These are phyloP conservation scores for Amblyopsis hoosieri DNA, from an alignment of 2,797 vertebrate genomes.

Conservation along the genomic window DNA sequence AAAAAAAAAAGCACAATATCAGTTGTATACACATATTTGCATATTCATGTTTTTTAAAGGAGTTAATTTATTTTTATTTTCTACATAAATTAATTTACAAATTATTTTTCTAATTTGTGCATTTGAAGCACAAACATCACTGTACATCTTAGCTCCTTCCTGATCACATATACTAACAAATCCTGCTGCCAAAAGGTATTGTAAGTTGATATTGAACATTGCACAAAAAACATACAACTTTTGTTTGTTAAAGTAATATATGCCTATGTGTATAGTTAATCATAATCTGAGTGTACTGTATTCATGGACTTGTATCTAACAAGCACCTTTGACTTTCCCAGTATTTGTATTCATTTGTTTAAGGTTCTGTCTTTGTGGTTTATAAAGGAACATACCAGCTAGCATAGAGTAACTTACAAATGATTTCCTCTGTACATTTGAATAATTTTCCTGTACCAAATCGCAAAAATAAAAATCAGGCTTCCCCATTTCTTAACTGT, in stretches of 20 bases:
- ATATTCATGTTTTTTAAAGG: conserved; percentile 46
- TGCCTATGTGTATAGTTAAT: conserved; percentile 68
- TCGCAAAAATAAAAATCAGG: conserved; percentile 6
- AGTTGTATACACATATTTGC: conserved; percentile 13
- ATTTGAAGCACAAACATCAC: conserved; percentile 57
- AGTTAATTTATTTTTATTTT: conserved; percentile 62
- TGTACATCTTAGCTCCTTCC: conserved; percentile 38
- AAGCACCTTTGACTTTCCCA: conserved; percentile 49
- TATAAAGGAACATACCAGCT: conserved; percentile 38
- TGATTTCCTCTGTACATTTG: conserved; percentile 14
- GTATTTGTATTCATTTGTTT: conserved; percentile 52
- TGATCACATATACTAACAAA: conserved; percentile 30
- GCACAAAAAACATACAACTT: conserved; percentile 63
- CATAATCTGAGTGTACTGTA: conserved; percentile 59
- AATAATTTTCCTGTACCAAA: conserved; percentile 1
- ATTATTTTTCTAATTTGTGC: conserved; percentile 74
- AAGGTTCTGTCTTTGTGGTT: conserved; percentile 36
- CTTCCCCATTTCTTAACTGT: conserved; percentile 3
- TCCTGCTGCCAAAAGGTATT: conserved; percentile 53
- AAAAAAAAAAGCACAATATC: not conserved
- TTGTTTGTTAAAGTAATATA: conserved; percentile 73
- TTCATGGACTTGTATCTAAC: conserved; percentile 57
- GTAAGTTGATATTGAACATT: conserved; percentile 60
- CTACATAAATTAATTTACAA: conserved; percentile 66
- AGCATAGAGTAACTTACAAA: conserved; percentile 27